Base-by-base conservation (phyloP, 2,888 invertebrate species). In the Temnothorax unifasciatus region DNA sequence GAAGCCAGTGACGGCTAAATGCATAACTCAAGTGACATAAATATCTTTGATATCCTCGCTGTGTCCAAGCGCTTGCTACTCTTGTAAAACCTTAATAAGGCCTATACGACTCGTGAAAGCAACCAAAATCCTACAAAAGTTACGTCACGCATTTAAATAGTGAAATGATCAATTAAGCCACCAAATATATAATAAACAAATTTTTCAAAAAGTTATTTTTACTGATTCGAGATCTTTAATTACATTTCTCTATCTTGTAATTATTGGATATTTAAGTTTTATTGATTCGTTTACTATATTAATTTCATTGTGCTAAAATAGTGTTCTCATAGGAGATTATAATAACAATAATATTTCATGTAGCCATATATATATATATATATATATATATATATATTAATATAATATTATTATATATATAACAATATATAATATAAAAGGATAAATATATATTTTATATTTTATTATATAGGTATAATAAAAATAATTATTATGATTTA, bases 11-110 rank as follows among this genome's bases (percentile, higher is more conserved):
- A 71, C 38, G 34, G 34, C 18, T 34, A 15, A 25, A 59, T 81
- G 47, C 38, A 59, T 71, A 81, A 71, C 34, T 71, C 59, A 81
- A 61, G 18, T 47, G 47, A 71, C 59, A 59, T 71, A 38, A 77
- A 79, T 59, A 59, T 69, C 34, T 18, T 21, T 44, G 57, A 79
- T 59, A 29, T 8, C 44, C 64, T 25, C 18, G 66, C 21, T 54
- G n/a, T 41, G n/a, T 76, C 38, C 18, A 25, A 77, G 8, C 44
- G 21, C 29, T 25, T 18, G 34, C 47, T 34, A 18, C 47, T 21
- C 34, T 41, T 57, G 18, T 38, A 18, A 79, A 59, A 52, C 50
- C 52, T 41, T 52, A 41, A 76, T 34, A 34, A 44, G 5, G 5
- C 15, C 6, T 21, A 4, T 15, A 34, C 6, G 18, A 44, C 21